Evolutionary conservation across 2,888 invertebrate species (phyloP).

Genomic region (Coelopa pilipes): DNA sequence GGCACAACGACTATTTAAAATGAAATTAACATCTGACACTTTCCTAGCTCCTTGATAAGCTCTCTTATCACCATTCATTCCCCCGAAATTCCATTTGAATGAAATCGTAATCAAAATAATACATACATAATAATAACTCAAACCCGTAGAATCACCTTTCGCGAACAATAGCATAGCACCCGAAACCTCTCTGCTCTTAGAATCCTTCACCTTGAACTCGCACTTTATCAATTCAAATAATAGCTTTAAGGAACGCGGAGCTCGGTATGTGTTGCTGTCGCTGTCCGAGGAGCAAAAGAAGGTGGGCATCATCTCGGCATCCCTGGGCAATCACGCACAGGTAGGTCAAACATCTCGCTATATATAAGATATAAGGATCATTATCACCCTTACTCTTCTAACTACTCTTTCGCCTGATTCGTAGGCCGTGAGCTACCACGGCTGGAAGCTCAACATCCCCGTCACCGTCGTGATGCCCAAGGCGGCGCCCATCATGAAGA

Average conservation of each 20-base stretch:
- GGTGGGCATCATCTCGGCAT: slow-evolving; percentile 90
- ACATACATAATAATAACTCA: too few species aligned
- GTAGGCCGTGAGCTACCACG: slow-evolving; percentile 78
- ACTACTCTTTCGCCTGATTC: not conserved
- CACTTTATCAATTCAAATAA: not conserved
- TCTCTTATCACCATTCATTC: too few species aligned
- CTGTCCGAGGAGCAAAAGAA: slow-evolving; percentile 77
- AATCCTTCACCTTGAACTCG: not conserved
- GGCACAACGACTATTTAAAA: too few species aligned
- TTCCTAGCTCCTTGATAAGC: too few species aligned
- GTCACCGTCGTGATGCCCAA: slow-evolving; percentile 95
- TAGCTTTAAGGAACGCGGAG: slow-evolving; percentile 95
- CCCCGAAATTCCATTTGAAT: too few species aligned
- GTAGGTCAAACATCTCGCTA: slow-evolving; percentile 42
- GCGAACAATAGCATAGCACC: not conserved
- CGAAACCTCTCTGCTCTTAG: not conserved
- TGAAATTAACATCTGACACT: too few species aligned
- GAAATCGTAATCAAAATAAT: too few species aligned
- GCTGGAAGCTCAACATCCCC: slow-evolving; percentile 75
- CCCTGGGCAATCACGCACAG: slow-evolving; percentile 93
- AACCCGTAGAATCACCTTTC: too few species aligned
- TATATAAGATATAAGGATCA: not conserved
- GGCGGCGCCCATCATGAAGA: slow-evolving; percentile 95
- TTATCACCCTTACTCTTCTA: not conserved
- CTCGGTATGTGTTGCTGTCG: slow-evolving; percentile 84